Conservation (phyloP, 2,797 vertebrate species). For the Morelia viridis region DNA sequence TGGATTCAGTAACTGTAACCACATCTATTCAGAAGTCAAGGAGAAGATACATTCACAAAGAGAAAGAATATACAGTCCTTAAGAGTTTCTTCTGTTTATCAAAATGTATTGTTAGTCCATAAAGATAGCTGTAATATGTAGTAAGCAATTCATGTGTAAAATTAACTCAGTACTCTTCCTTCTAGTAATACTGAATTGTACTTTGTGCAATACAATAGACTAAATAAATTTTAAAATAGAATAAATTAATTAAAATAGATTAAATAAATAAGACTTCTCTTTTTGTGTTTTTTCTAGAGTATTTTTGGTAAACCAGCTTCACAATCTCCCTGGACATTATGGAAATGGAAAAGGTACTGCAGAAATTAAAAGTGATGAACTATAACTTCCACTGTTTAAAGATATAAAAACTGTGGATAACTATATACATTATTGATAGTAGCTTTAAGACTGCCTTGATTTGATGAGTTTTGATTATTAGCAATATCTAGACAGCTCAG, state of each 20-base stretch:
- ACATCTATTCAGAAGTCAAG: not conserved
- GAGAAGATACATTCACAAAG: not conserved
- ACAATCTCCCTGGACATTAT: constrained; percentile 10
- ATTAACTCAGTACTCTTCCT: not conserved
- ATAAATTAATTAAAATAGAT: not conserved
- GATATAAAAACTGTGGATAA: not conserved
- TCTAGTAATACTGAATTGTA: not conserved
- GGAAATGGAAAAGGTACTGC: constrained; percentile 4
- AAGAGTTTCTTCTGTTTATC: not conserved
- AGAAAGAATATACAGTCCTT: not conserved
- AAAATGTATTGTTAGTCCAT: not conserved
- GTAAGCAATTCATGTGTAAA: not conserved
- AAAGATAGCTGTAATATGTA: not conserved
- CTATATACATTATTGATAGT: not conserved
- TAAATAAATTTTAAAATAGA: not conserved
- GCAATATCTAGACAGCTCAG: constrained; percentile 52
- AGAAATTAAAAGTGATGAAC: constrained; percentile 16
- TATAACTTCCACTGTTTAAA: not conserved
- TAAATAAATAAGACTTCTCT: not conserved
- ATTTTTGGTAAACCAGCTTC: constrained; percentile 37
- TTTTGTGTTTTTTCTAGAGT: constrained; percentile 29
- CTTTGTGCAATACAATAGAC: not conserved
- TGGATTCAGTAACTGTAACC: not conserved
- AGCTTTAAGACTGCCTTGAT: rapidly evolving
- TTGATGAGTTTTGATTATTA: rapidly evolving